Conservation (phyloP, 2,888 invertebrate genomes). For the Ariolimax columbianus region DNA sequence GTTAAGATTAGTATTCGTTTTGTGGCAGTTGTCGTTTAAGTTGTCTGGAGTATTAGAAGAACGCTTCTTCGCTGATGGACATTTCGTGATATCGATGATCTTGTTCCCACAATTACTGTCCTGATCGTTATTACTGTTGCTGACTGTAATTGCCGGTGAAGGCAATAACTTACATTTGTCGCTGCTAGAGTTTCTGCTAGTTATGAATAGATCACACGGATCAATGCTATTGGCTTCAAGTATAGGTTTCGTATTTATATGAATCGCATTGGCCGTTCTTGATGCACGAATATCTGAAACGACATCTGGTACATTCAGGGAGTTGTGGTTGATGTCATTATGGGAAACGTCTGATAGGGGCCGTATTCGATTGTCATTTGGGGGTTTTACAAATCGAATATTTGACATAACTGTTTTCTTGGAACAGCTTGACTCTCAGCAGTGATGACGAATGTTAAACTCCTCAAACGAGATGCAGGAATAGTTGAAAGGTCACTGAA, state of each 20-base stretch:
- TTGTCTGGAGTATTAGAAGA: background rate
- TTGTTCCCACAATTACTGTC: background rate
- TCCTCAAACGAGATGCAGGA: background rate
- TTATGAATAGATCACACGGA: constrained; percentile 37
- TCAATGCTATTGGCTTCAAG: background rate
- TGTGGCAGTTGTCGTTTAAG: background rate
- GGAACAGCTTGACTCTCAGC: background rate
- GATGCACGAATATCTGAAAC: background rate
- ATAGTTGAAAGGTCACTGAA: background rate
- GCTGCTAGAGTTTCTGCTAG: background rate
- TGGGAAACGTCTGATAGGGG: background rate
- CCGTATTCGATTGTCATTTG: constrained; percentile 31
- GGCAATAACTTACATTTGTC: background rate
- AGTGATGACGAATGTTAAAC: background rate
- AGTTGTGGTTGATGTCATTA: constrained; percentile 21
- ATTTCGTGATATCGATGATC: background rate
- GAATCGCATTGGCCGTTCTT: background rate
- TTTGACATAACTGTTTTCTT: constrained; percentile 22
- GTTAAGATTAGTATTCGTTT: background rate
- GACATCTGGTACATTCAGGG: background rate
- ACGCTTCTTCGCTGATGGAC: background rate
- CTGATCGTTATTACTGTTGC: background rate
- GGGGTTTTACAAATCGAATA: constrained; percentile 40
- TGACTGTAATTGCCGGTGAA: too few species aligned
- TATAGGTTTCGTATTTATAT: background rate